Evolutionary conservation across 2,797 vertebrate species (phyloP), one percentile per base, ranked within the genome.

Genomic region (Garrulus glandarius): DNA sequence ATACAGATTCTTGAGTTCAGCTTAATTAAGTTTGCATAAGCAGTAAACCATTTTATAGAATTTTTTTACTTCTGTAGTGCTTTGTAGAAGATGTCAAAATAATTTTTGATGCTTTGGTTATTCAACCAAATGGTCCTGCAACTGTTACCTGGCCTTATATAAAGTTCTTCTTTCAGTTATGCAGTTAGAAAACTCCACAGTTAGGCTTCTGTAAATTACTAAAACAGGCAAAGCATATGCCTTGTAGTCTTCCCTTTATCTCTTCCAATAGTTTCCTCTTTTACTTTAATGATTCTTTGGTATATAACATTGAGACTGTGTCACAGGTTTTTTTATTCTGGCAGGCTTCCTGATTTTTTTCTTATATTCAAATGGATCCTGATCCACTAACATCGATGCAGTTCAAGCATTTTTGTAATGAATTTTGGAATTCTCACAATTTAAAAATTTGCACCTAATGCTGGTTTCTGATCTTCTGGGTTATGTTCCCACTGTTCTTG

Each of bases 11-110:
- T 92, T 71, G 41, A 77, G n/a, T 67, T 82, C 52, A 71, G 27
- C 20, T 88, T 87, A 88, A 93, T 88, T 91, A 87, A 60, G 76
- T 91, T 93, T 96, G 29, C 32, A 92, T 26, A 91, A 57, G 30
- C 30, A 89, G 34, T 46, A 88, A 93, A 86, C 21, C 80, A 50
- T 27, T 74, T 19, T 75, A 82, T 37, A 86, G 34, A 47, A 43
- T 2, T 85, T 67, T 91, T 93, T 84, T 70, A 81, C 36, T 79
- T 93, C 52, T 92, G 29, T 23, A 46, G 32, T 61, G 34, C 5
- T 60, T 93, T 78, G 63, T 22, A 79, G 37, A 92, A 68, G n/a
- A 55, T 74, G 71, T 67, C 16, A 53, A 76, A 88, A 36, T 59
- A 47, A 23, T 79, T 95, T 43, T 46, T 32, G 36, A 61, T 61